Evolutionary conservation across 2,888 invertebrate genomes (phyloP), one percentile per base, ranked within the genome.

Genomic region (Chirona hameri): DNA sequence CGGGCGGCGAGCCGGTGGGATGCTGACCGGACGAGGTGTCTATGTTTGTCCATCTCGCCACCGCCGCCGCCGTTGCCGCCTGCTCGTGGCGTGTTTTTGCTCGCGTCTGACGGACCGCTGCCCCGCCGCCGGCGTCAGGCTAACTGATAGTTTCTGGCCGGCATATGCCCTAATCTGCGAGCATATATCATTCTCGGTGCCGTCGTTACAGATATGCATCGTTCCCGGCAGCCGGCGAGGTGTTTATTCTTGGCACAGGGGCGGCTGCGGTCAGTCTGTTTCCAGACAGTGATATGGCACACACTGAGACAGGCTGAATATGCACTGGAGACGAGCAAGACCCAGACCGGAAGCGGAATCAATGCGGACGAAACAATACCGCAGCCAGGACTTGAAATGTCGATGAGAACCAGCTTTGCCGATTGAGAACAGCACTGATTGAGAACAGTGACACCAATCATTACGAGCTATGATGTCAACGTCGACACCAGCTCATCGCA

Each of bases 61-160:
- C 52, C 52, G 69, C 29, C 12, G 29, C 27, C 27, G 29, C 69
- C 69, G 69, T 12, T 29, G 10, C 27, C 12, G 69, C 52, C 52
- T 52, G 15, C 18, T 52, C 52, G 52, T 52, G 52, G 52, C 27
- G 69, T 69, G 69, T 69, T 69, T 69, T 69, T 69, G 69, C 29
- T 29, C n/a, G 27, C 69, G 27, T 10, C 27, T 12, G 27, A 2
- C 69, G 27, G 12, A 14, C 27, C 29, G 69, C 27, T 27, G 69
- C 27, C 60, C 29, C 69, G 69, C 69, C 69, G 69, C 29, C 69
- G 69, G 69, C 27, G 12, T 14, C 69, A 1, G 12, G 10, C 69
- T 69, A 69, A 69, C 69, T n/a, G 69, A 69, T 69, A n/a, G 69
- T 69, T 69, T 69, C 69, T 69, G 69, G 29, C 69, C 69, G 69